Conservation (phyloP, 2,888 invertebrate genomes). For the Brachypalpus laphriformis region DNA sequence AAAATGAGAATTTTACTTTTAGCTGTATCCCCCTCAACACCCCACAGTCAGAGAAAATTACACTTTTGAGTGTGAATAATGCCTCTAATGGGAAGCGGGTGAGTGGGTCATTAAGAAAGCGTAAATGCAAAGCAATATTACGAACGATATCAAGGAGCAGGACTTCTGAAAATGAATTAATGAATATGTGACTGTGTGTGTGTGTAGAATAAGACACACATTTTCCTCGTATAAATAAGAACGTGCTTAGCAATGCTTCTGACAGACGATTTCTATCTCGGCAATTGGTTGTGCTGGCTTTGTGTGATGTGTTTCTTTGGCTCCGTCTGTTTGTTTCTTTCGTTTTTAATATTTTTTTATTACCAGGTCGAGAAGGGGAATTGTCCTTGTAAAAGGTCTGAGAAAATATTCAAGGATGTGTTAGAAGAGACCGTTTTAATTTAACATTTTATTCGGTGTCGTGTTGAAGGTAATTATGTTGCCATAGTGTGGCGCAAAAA, state of each 20-base stretch:
- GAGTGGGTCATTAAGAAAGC: constrained; percentile 11
- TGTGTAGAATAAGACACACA: constrained; percentile 10
- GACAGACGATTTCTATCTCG: constrained; percentile 56
- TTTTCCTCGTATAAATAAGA: constrained; percentile 21
- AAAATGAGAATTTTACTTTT: background rate
- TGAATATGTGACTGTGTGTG: constrained; percentile 14
- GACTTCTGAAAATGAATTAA: constrained; percentile 36
- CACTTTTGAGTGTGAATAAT: constrained; percentile 3
- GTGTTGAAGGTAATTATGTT: constrained; percentile 54
- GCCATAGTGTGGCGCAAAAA: background rate
- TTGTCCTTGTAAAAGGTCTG: background rate
- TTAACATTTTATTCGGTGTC: constrained; percentile 39
- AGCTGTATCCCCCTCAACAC: background rate
- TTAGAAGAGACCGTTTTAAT: constrained; percentile 6
- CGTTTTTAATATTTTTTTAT: constrained; percentile 5
- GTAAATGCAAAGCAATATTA: constrained; percentile 28
- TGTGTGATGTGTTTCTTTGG: constrained; percentile 15
- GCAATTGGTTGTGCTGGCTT: constrained; percentile 44
- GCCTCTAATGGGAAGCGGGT: background rate
- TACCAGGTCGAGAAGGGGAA: background rate
- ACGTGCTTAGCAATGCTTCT: constrained; percentile 43
- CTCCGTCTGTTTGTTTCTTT: constrained; percentile 6
- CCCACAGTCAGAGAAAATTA: constrained; percentile 9
- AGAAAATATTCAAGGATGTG: constrained; percentile 24
- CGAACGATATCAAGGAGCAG: background rate